Evolutionary conservation across 2,888 invertebrate genomes (phyloP), one percentile per base, ranked within the genome.

Genomic region (Nezara viridula): DNA sequence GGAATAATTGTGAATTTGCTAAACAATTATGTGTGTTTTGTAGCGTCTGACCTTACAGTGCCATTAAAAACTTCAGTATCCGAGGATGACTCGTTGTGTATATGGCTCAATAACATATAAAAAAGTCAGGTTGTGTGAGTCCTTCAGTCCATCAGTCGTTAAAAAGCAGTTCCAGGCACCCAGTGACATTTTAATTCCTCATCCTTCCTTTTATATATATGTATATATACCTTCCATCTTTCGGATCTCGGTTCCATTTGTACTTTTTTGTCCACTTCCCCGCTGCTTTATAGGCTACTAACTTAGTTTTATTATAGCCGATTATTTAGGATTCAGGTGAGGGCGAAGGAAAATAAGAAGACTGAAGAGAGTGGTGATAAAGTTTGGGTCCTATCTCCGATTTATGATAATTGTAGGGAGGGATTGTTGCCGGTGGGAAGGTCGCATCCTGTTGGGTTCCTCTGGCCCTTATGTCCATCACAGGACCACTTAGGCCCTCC

Each of bases 111-210:
- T 81, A 81, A 81, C n/a, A 44, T 24, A 81, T 81, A n/a, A 44
- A 44, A 81, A n/a, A n/a, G 44, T 44, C 81, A 81, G 81, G 81
- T 40, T 37, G n/a, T n/a, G 24, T 4, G 44, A 47, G n/a, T 47
- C 81, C n/a, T 24, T 9, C 12, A 81, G 44, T 81, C 81, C 81
- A 81, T 81, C 81, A 81, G 44, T 2, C 81, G 44, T 81, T 81
- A 81, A 81, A 81, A 81, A 81, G 81, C 44, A 24, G 44, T 81
- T 81, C 40, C 44, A 81, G 40, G 44, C 44, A 44, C 81, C 81
- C n/a, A 37, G 40, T 81, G 81, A 81, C 81, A 81, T 81, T 81
- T 81, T 81, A 81, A 81, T 81, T 81, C 81, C 47, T 81, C 44
- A 81, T 81, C 40, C 44, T 47, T 44, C 44, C 44, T n/a, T 10